These are phyloP conservation scores for Rutpela maculata DNA, from an alignment of 2,888 invertebrate species.

Conservation along the genomic window DNA sequence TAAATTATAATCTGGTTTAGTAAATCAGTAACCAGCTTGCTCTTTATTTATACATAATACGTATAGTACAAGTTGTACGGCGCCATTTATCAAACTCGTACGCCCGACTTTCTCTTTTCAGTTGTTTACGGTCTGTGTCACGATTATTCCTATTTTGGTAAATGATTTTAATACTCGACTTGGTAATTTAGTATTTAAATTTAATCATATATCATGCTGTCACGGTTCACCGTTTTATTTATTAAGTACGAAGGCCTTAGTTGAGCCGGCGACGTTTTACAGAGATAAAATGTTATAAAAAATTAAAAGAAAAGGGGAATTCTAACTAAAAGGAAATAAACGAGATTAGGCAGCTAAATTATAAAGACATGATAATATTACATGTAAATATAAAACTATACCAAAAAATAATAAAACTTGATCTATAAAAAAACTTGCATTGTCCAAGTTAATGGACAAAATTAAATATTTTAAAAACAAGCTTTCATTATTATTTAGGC, in stretches of 20 bases:
- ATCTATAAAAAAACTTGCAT: too few relatives aligned
- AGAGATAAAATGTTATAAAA: neutral
- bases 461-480: too few relatives aligned
- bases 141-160: slow-evolving; percentile 14
- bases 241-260: neutral
- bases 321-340: too few relatives aligned
- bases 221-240: slow-evolving; percentile 1
- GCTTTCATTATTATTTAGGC: too few relatives aligned
- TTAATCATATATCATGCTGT: slow-evolving; percentile 1
- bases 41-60: neutral
- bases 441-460: too few relatives aligned
- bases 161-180: slow-evolving; percentile 5
- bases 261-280: neutral
- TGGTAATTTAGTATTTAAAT: slow-evolving; percentile 7
- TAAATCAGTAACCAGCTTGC: neutral
- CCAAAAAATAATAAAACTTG: too few relatives aligned
- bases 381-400: too few relatives aligned
- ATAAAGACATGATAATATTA: too few relatives aligned
- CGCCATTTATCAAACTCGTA: neutral
- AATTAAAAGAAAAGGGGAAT: too few relatives aligned
- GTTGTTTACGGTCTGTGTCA: slow-evolving; percentile 8
- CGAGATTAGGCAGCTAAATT: too few relatives aligned
- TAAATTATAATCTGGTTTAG: neutral
- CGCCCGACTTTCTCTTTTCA: neutral
- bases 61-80: neutral